Conservation (phyloP, 2,113 vertebrate genomes). For the Xiphorhynchus elegans region DNA sequence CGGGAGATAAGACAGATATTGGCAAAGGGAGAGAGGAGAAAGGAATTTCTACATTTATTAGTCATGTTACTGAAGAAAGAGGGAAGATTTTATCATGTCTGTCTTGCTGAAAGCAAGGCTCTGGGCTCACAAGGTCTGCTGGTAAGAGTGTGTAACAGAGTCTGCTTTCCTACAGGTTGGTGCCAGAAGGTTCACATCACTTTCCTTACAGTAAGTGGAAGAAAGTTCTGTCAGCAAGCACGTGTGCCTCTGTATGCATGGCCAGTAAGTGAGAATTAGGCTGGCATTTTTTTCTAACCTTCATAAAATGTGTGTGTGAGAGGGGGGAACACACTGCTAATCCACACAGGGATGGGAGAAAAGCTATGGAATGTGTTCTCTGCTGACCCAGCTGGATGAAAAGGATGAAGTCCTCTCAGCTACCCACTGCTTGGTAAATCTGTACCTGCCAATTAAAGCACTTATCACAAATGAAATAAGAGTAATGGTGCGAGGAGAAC, state of each 20-base stretch:
- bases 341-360: neutral
- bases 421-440: neutral
- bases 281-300: neutral
- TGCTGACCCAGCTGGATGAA: accelerated
- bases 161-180: neutral
- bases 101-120: constrained; percentile 51
- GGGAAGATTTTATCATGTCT: constrained; percentile 47
- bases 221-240: neutral
- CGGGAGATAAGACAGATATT: constrained; percentile 13
- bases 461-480: neutral
- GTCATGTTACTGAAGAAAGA: constrained; percentile 55
- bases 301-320: neutral
- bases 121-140: constrained; percentile 28
- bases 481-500: neutral
- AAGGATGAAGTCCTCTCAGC: neutral
- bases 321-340: neutral
- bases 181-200: neutral
- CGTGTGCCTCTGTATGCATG: neutral
- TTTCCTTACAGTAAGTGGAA: neutral
- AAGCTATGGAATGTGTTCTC: accelerated
- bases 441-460: neutral
- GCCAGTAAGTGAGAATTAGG: neutral
- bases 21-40: constrained; percentile 33
- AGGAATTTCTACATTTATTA: constrained; percentile 60
- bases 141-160: neutral